A percentile compares a stretch with the other conserved stretches of the same genome.
Evolutionary conservation across 2,797 vertebrate genomes (phyloP).

Genomic region (Mormyrus hasselquistii): DNA sequence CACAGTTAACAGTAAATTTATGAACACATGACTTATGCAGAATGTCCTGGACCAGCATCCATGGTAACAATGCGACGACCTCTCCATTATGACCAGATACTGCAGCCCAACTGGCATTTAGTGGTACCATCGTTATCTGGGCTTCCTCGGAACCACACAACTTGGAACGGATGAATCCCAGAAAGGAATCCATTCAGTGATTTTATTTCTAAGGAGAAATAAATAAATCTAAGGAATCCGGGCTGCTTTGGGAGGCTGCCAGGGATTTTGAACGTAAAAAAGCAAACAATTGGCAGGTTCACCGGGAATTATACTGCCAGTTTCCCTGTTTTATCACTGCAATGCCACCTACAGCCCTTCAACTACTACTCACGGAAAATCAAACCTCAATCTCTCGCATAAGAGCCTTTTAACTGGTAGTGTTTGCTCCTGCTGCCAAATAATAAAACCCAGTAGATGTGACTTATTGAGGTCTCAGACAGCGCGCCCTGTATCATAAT

Average conservation of each 20-base stretch:
- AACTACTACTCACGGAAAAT: background rate
- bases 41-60: background rate
- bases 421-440: background rate
- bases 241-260: background rate
- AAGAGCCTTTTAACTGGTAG: background rate
- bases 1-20: background rate
- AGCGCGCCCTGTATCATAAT: background rate
- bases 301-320: background rate
- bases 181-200: background rate
- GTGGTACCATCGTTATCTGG: background rate
- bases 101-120: background rate
- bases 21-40: background rate
- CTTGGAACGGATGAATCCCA: background rate
- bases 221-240: slow-evolving; percentile 15
- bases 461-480: slow-evolving; percentile 7
- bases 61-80: background rate
- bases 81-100: background rate
- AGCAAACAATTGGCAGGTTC: background rate
- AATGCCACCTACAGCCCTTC: background rate
- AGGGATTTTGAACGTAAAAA: background rate
- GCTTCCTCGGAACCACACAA: background rate
- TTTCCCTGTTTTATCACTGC: background rate
- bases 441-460: background rate
- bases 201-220: background rate
- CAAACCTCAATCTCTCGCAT: background rate